These are phyloP conservation scores for Sceloporus undulatus DNA, from an alignment of 2,113 vertebrate genomes.

Conservation along the genomic window DNA sequence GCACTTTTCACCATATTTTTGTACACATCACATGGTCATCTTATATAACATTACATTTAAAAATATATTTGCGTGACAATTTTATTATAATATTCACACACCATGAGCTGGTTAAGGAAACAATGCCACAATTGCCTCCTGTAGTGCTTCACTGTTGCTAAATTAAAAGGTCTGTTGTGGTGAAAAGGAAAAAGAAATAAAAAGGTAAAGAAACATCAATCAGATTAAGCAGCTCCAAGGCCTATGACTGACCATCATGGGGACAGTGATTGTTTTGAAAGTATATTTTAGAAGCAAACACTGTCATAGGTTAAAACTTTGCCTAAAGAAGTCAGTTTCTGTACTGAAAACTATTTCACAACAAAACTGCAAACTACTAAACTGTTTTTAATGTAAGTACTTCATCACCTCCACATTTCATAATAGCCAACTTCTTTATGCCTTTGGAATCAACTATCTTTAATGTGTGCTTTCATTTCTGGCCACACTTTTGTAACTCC, in stretches of 20 bases:
- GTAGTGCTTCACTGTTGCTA: slow-evolving; percentile 90
- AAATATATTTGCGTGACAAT: slow-evolving; percentile 87
- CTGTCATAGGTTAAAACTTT: slow-evolving; percentile 88
- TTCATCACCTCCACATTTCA: slow-evolving; percentile 85
- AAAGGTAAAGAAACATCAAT: slow-evolving; percentile 73
- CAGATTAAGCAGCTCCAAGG: slow-evolving; percentile 87
- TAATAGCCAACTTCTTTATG: slow-evolving; percentile 81
- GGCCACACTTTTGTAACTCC: slow-evolving; percentile 71
- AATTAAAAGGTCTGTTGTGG: slow-evolving; percentile 80
- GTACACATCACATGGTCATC: slow-evolving; percentile 96
- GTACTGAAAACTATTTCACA: slow-evolving; percentile 82
- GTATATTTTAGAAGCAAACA: slow-evolving; percentile 85
- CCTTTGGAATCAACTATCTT: slow-evolving; percentile 81
- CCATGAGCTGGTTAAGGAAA: slow-evolving; percentile 81
- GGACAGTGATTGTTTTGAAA: slow-evolving; percentile 82
- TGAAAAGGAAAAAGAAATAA: slow-evolving; percentile 64
- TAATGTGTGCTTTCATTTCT: slow-evolving; percentile 76
- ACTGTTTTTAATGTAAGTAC: slow-evolving; percentile 87
- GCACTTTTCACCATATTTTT: slow-evolving; percentile 96
- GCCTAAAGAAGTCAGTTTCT: slow-evolving; percentile 84
- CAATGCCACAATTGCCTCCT: slow-evolving; percentile 79
- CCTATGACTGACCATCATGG: slow-evolving; percentile 73
- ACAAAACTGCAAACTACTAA: slow-evolving; percentile 86
- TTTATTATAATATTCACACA: slow-evolving; percentile 83
- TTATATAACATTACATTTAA: slow-evolving; percentile 93